Conservation (phyloP, 2,113 vertebrate species). For the Scartelaos histophorus region DNA sequence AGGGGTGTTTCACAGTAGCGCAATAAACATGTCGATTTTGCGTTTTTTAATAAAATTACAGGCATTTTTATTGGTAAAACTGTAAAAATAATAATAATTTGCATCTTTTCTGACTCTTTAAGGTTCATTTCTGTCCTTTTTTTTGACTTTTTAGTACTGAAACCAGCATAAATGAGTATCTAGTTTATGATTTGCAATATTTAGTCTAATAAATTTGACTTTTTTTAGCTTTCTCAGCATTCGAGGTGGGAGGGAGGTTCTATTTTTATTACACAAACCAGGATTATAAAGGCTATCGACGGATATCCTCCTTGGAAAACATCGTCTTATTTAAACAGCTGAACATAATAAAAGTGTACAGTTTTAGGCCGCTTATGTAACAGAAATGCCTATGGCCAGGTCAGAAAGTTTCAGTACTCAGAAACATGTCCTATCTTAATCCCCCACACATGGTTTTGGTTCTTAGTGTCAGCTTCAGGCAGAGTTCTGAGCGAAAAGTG, state of each 20-base stretch:
- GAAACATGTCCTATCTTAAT: slow-evolving; percentile 62
- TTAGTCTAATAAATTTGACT: not conserved
- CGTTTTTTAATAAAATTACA: too few relatives aligned
- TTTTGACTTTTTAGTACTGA: too few relatives aligned
- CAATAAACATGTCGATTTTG: too few relatives aligned
- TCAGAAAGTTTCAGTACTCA: slow-evolving; percentile 47
- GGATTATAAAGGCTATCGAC: slow-evolving; percentile 29
- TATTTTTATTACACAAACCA: slow-evolving; percentile 3
- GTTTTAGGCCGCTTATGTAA: slow-evolving; percentile 63
- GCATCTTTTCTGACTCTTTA: too few relatives aligned
- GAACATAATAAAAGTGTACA: slow-evolving; percentile 32
- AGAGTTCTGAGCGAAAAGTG: slow-evolving; percentile 56
- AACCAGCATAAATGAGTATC: too few relatives aligned
- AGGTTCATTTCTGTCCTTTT: too few relatives aligned
- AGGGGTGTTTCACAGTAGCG: too few relatives aligned
- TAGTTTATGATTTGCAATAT: too few relatives aligned
- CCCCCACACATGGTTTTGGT: slow-evolving; percentile 67
- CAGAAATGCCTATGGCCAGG: slow-evolving; percentile 31
- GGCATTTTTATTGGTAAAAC: too few relatives aligned
- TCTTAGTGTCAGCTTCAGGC: slow-evolving; percentile 55
- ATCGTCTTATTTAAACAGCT: slow-evolving; percentile 71
- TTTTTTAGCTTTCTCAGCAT: slow-evolving; percentile 5
- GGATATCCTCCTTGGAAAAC: slow-evolving; percentile 43
- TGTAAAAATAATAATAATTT: too few relatives aligned
- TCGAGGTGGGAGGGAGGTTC: slow-evolving; percentile 16